Conservation (phyloP, 1,140 invertebrate genomes). For the Polypedilum vanderplanki region DNA sequence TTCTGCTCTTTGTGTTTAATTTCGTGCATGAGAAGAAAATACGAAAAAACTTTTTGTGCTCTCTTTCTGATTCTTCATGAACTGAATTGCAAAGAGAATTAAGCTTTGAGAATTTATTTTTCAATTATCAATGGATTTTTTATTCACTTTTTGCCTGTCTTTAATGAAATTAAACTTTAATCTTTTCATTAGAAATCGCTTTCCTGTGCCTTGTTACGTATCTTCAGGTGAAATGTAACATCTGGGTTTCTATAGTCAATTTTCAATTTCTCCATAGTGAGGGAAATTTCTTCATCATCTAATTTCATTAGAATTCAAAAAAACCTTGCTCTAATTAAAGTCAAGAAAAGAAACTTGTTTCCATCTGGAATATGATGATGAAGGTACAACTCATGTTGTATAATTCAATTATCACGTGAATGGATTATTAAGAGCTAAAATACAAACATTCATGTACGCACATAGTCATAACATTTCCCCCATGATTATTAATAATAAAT, state of each 20-base stretch:
- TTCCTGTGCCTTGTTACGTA: not conserved
- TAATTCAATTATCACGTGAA: conserved; percentile 19
- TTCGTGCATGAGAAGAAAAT: too few relatives aligned
- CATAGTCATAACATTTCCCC: not conserved
- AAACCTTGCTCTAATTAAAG: not conserved
- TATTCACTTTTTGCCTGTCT: not conserved
- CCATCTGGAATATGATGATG: not conserved
- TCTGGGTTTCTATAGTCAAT: not conserved
- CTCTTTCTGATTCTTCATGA: too few relatives aligned
- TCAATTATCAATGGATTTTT: not conserved
- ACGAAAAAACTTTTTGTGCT: too few relatives aligned
- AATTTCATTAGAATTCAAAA: not conserved
- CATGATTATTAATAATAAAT: conserved; percentile 28
- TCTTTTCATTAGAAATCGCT: not conserved
- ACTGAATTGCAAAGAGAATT: not conserved
- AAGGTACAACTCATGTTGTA: not conserved
- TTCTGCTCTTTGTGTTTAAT: too few relatives aligned
- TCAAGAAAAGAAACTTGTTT: not conserved
- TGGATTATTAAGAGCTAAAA: conserved; percentile 10
- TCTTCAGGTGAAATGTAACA: not conserved
- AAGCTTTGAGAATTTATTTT: not conserved
- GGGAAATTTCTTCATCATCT: not conserved
- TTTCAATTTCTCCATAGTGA: not conserved
- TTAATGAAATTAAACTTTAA: conserved; percentile 15
- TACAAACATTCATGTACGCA: not conserved